Evolutionary conservation across 2,113 vertebrate species (phyloP).

Genomic region (Nannospalax galili): DNA sequence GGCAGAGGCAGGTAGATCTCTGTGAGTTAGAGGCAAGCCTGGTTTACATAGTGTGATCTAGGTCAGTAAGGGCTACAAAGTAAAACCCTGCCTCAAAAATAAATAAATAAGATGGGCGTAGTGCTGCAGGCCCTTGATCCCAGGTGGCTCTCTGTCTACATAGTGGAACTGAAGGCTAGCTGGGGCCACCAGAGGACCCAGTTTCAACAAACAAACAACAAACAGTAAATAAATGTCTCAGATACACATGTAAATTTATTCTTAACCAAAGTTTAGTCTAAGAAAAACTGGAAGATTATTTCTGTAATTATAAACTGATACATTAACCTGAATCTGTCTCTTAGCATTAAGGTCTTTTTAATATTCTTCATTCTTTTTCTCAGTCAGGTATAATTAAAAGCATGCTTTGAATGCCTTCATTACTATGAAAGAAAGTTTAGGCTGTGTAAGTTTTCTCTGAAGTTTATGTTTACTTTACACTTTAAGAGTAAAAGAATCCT

Average conservation of each 20-base stretch:
- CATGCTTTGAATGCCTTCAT: not conserved
- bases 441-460: slow-evolving; percentile 12
- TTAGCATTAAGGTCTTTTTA: not conserved
- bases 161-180: no score
- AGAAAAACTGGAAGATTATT: not conserved
- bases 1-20: no score
- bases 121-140: no score
- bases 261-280: not conserved
- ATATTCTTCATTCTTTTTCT: not conserved
- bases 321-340: not conserved
- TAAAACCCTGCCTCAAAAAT: no score
- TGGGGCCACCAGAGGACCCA: no score
- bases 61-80: no score
- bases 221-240: not conserved
- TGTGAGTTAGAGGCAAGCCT: no score
- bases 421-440: slow-evolving; percentile 42
- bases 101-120: no score
- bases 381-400: not conserved
- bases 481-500: not conserved
- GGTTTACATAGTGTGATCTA: no score
- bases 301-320: not conserved
- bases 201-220: no score
- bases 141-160: no score
- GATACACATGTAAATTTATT: not conserved
- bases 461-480: slow-evolving; percentile 1